A percentile compares a stretch with the other conserved stretches of the same genome.
Conservation (phyloP, 2,113 vertebrate genomes). For the Plecotus auritus region DNA sequence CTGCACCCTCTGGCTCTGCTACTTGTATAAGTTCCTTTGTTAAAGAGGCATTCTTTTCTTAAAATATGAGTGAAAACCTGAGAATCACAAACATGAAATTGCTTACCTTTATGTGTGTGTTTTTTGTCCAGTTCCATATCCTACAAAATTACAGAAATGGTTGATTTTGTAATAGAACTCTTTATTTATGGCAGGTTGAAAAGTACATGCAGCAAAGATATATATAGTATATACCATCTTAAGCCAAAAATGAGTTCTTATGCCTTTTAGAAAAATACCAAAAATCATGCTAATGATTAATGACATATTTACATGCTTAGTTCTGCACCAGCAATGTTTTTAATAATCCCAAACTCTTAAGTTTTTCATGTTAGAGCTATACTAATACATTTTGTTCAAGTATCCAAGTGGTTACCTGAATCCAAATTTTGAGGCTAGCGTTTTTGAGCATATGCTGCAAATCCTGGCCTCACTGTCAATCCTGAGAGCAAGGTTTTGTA, state of each 20-base stretch:
- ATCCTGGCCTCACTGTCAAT: background rate
- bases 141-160: conserved; percentile 45
- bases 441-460: background rate
- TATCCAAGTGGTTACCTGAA: background rate
- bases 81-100: conserved; percentile 17
- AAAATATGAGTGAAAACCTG: background rate
- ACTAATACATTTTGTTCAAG: background rate
- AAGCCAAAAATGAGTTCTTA: conserved; percentile 8
- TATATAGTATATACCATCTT: background rate
- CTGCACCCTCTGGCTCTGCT: fast-evolving
- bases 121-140: background rate
- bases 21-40: background rate
- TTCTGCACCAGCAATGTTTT: background rate
- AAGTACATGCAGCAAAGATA: conserved; percentile 42
- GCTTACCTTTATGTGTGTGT: conserved; percentile 45
- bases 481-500: background rate
- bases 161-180: conserved; percentile 53
- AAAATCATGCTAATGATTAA: conserved; percentile 30
- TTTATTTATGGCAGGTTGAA: background rate
- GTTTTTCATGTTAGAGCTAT: background rate
- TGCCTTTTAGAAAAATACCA: conserved; percentile 32
- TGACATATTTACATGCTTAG: background rate
- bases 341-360: background rate
- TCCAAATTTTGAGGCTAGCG: background rate
- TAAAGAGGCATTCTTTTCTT: background rate